Evolutionary conservation across 37 sponge, comb jelly and placozoan species (phyloP).

Genomic region (Geodia barretti): DNA sequence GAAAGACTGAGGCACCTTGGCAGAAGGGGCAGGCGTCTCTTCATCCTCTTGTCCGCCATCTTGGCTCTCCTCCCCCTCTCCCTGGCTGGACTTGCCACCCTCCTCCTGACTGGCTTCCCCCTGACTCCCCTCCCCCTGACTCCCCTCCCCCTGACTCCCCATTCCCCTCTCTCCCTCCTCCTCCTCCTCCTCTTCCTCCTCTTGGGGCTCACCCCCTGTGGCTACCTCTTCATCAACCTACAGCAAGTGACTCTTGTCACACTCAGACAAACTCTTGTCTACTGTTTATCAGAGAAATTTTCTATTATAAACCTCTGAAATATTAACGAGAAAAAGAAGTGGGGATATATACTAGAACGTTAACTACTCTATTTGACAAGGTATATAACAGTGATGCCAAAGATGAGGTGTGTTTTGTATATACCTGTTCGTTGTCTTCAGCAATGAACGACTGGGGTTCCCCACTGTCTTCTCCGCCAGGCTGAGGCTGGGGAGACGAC

Average conservation of each 20-base stretch:
- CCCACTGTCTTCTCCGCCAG: neutral
- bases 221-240: neutral
- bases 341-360: no score
- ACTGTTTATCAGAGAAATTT: no score
- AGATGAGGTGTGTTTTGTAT: no score
- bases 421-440: no score
- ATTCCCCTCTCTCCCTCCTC: neutral
- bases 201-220: conserved; percentile 8
- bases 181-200: conserved; percentile 20
- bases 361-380: no score
- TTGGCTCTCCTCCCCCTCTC: conserved; percentile 6
- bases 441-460: neutral
- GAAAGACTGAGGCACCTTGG: no score
- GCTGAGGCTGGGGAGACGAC: conserved; percentile 18
- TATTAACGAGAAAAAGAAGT: no score
- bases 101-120: conserved; percentile 10
- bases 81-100: conserved; percentile 12
- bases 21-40: no score
- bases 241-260: no score
- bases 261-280: no score
- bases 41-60: conserved; percentile 6
- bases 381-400: no score
- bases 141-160: conserved; percentile 2
- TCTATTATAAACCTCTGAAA: no score
- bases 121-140: conserved; percentile 13